Conservation (phyloP, 30 jellyfish, hydroid and myxozoan genomes). For the Euphysa ruthae region DNA sequence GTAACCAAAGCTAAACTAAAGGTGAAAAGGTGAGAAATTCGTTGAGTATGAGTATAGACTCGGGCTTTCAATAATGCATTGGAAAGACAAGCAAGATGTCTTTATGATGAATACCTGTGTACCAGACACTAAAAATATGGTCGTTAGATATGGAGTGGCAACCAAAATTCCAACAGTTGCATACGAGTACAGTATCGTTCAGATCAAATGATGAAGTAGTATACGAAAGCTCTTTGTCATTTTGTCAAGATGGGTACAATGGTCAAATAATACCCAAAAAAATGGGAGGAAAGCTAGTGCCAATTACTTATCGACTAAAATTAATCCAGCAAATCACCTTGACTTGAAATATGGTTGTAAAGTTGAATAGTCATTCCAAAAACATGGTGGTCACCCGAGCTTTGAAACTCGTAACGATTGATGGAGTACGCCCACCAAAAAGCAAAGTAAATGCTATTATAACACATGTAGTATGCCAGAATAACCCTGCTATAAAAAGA, state of each 20-base stretch:
- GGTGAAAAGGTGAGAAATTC: background rate
- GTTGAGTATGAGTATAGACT: background rate
- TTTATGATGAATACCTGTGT: background rate
- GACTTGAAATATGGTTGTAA: background rate
- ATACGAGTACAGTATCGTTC: no score
- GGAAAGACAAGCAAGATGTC: background rate
- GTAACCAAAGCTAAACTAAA: background rate
- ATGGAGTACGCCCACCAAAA: background rate
- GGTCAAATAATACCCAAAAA: no score
- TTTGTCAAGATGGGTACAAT: no score
- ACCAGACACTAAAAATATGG: constrained; percentile 2
- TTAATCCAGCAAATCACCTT: background rate
- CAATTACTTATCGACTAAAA: background rate
- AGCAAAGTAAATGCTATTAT: background rate
- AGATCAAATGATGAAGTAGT: no score
- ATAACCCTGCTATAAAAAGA: background rate
- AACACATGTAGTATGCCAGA: background rate
- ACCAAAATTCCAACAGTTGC: no score
- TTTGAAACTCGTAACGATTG: background rate
- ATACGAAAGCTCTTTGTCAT: no score
- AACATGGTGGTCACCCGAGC: background rate
- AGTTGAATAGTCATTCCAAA: background rate
- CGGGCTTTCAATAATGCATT: background rate
- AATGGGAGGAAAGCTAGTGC: no score
- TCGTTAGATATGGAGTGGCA: no score